Conservation (phyloP, 2,113 vertebrate genomes). For the Lagenorhynchus albirostris region DNA sequence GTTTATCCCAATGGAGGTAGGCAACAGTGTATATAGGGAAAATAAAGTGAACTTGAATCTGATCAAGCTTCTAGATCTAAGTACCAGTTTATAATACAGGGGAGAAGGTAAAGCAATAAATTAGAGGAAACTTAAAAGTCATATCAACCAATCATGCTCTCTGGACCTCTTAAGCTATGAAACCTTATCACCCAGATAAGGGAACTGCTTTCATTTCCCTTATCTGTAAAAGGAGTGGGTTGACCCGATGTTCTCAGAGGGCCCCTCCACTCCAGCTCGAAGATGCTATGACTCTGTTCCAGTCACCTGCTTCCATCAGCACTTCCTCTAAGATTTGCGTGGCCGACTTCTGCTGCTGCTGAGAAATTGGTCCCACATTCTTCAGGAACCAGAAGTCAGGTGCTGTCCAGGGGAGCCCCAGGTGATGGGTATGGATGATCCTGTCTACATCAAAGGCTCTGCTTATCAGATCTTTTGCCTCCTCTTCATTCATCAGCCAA, state of each 20-base stretch:
- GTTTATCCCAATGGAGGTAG: neutral
- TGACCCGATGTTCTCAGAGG: neutral
- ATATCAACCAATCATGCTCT: neutral
- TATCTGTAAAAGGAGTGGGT: neutral
- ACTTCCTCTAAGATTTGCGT: conserved; percentile 69
- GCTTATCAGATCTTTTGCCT: conserved; percentile 83
- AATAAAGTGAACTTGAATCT: neutral
- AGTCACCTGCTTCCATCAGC: conserved; percentile 71
- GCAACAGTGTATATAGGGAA: neutral
- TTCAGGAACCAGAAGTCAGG: conserved; percentile 79
- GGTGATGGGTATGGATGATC: conserved; percentile 83
- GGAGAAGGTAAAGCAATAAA: neutral
- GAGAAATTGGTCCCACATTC: conserved; percentile 72
- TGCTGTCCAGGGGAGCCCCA: conserved; percentile 84
- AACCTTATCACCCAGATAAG: too few relatives aligned
- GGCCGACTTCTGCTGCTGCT: conserved; percentile 1
- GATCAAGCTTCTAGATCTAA: neutral
- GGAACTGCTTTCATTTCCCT: neutral
- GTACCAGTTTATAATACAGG: neutral
- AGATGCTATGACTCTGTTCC: accelerated
- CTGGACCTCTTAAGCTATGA: neutral
- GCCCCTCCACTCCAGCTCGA: neutral
- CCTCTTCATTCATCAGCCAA: conserved; percentile 89
- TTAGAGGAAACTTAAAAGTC: neutral
- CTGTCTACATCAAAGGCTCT: conserved; percentile 82